Evolutionary conservation across 2,797 vertebrate genomes (phyloP), one percentile per base, ranked within the genome.

Genomic region (Thalassophryne amazonica): DNA sequence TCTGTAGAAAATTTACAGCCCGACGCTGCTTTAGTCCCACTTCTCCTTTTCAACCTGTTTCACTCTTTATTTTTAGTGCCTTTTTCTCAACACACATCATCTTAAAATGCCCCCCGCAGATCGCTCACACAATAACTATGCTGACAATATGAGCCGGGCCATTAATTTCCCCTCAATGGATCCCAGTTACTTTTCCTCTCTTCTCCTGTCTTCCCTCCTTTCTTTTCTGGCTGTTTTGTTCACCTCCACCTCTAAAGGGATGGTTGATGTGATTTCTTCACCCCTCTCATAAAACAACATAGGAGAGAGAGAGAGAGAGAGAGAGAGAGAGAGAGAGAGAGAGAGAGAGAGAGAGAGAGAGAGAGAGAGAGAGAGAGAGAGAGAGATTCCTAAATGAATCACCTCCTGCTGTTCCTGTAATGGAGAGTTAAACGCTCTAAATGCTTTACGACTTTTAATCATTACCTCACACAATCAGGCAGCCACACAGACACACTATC

Each of bases 391-490:
- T 64, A 73, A 80, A 83, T 76, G 62, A 81, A 76, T 83, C 56
- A 48, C 67, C 76, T 72, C 80, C 80, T 63, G 70, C 84, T 75
- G 82, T 60, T 84, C 33, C 42, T 43, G 69, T 84, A 81, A 86
- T 78, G 68, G 75, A 48, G 51, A 75, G 81, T 76, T 85, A 85
- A 86, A 76, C 4, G 52, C 67, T 73, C 48, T 72, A 73, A 79
- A 80, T 72, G 80, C 74, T 85, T 81, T 78, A 73, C 68, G 41
- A 76, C 71, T 59, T 83, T 84, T 81, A 81, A 83, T 86, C 78
- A 85, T 79, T 79, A 75, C 62, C 74, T 67, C 53, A 56, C 60
- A 69, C 65, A 64, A 57, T 7, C 68, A 55, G 37, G 5, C 33
- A 13, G 41, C 18, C 33, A 41, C 32, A 31, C 21, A 37, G 23